Percentiles rank a stretch among this genome's conserved stretches.
Evolutionary conservation across 2,113 vertebrate genomes (phyloP).

Genomic region (Cephalopholis sonnerati): DNA sequence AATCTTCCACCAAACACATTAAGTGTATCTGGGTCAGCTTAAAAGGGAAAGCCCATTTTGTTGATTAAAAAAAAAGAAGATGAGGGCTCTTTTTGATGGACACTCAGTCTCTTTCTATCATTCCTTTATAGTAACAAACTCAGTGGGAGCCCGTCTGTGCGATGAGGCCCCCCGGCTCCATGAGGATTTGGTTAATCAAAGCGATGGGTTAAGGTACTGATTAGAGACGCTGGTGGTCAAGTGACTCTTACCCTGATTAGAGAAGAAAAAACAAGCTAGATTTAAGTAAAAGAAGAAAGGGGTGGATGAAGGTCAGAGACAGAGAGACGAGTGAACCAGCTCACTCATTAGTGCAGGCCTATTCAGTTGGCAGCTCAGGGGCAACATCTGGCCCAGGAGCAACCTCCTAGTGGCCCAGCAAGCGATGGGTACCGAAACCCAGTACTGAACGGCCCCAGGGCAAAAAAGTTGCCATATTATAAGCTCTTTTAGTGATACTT

Average conservation of each 20-base stretch:
- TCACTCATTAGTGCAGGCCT: background rate
- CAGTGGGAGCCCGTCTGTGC: slow-evolving; percentile 23
- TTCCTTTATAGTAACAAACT: slow-evolving; percentile 24
- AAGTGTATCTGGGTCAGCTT: slow-evolving; percentile 19
- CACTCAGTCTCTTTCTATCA: background rate
- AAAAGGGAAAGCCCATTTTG: slow-evolving; percentile 62
- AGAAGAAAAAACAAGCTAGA: slow-evolving; percentile 38
- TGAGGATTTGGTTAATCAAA: slow-evolving; percentile 67
- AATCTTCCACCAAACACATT: slow-evolving; percentile 9
- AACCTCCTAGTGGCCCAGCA: too few relatives aligned
- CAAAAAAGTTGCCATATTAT: too few relatives aligned
- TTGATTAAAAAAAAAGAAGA: slow-evolving; percentile 63
- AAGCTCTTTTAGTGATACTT: too few relatives aligned
- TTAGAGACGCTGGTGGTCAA: slow-evolving; percentile 34
- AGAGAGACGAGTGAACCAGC: background rate
- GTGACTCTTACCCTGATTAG: slow-evolving; percentile 75
- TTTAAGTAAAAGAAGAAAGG: background rate
- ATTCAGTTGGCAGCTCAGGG: too few relatives aligned
- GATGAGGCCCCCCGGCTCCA: slow-evolving; percentile 15
- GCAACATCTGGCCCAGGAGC: too few relatives aligned
- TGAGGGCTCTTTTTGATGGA: slow-evolving; percentile 41
- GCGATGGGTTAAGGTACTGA: slow-evolving; percentile 41
- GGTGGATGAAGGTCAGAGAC: background rate
- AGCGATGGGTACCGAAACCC: too few relatives aligned
- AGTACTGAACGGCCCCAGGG: too few relatives aligned